Conservation (phyloP, 64 coral and sea anemone species). For the Montipora efflorescens region DNA sequence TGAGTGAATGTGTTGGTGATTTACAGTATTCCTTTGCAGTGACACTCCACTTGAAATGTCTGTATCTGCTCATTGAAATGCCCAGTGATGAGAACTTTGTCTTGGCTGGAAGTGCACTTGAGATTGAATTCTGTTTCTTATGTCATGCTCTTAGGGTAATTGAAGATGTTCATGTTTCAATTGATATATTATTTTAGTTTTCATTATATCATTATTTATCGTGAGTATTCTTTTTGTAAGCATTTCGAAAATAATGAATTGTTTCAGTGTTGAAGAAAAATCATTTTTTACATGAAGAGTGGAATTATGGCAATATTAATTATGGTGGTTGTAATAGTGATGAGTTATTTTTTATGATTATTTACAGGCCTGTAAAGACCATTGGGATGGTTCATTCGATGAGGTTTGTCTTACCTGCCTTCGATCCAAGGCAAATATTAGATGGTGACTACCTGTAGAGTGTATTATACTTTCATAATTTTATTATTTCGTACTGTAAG, state of each 20-base stretch:
- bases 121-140: conserved; percentile 52
- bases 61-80: neutral
- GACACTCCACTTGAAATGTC: neutral
- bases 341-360: neutral
- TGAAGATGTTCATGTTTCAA: no score
- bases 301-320: no score
- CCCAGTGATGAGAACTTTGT: neutral
- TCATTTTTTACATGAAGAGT: no score
- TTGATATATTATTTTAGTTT: no score
- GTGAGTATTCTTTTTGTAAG: no score
- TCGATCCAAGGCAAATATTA: neutral
- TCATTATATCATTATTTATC: no score
- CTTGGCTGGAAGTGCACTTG: conserved; percentile 1
- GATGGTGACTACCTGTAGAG: neutral
- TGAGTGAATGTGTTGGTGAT: neutral
- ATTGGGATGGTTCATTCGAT: neutral
- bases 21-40: neutral
- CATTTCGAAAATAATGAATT: no score
- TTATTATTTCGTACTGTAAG: neutral
- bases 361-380: neutral
- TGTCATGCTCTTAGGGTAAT: conserved; percentile 12
- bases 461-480: no score
- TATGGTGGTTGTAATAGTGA: no score
- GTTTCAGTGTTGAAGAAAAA: no score
- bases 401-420: neutral